A percentile compares a stretch with the other conserved stretches of the same genome.
Evolutionary conservation across 30 jellyfish, hydroid and myxozoan species (phyloP).

Genomic region (Sanderia malayensis): DNA sequence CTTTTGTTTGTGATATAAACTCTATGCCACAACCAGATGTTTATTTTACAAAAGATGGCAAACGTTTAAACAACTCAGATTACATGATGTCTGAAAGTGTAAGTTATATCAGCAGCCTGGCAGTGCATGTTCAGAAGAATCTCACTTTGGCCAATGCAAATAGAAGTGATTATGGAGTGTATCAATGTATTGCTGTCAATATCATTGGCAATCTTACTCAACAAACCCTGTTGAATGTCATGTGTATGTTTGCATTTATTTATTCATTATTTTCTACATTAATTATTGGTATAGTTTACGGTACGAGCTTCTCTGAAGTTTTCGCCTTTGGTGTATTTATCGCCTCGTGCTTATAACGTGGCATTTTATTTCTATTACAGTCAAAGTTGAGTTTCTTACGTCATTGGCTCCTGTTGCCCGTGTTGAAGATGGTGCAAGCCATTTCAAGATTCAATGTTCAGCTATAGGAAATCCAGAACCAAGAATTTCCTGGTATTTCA

Average conservation of each 20-base stretch:
- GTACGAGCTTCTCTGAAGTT: too few species aligned
- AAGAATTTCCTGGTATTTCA: conserved; percentile 26
- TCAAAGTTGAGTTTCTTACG: conserved; percentile 24
- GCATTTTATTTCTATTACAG: conserved; percentile 2
- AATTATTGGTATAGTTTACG: too few species aligned
- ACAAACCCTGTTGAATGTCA: background rate
- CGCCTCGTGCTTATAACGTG: background rate
- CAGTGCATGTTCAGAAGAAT: background rate
- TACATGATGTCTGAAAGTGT: background rate
- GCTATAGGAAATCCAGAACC: conserved; percentile 42
- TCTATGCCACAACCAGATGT: too few species aligned
- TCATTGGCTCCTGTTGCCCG: conserved; percentile 6
- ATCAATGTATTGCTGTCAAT: background rate
- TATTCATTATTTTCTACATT: background rate
- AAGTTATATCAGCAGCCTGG: background rate
- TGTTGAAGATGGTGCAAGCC: conserved; percentile 12
- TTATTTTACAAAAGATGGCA: background rate
- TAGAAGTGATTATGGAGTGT: background rate
- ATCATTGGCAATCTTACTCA: background rate
- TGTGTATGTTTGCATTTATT: background rate
- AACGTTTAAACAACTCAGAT: background rate
- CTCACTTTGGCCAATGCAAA: background rate
- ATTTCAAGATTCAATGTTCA: conserved; percentile 20
- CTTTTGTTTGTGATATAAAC: too few species aligned
- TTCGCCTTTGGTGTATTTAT: too few species aligned